Conservation (phyloP, 2,113 vertebrate species). For the Taxidea taxus region DNA sequence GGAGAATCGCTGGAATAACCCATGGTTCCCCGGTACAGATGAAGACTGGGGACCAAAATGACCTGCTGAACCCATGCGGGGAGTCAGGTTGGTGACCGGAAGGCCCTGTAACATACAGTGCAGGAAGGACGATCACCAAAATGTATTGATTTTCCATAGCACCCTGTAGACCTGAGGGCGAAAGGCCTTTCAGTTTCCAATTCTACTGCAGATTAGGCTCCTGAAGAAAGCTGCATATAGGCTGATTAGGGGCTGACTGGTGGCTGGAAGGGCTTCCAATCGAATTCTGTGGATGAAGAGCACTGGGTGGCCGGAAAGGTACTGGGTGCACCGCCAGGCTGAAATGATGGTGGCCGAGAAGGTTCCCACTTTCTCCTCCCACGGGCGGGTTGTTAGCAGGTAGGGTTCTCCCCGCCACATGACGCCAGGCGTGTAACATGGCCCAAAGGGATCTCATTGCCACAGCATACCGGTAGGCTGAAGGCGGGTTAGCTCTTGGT, state of each 20-base stretch:
- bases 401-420: not conserved
- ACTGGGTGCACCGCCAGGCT: not conserved
- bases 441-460: not conserved
- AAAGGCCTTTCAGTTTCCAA: not conserved
- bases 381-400: rapidly evolving
- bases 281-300: not conserved
- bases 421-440: not conserved
- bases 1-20: not conserved
- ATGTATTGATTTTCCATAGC: not conserved
- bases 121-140: not conserved
- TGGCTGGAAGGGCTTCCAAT: not conserved
- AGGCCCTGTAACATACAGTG: not conserved
- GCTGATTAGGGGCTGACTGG: not conserved
- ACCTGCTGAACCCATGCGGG: not conserved
- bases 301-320: not conserved
- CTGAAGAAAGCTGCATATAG: not conserved
- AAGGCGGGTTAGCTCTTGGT: not conserved
- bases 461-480: not conserved
- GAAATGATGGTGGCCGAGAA: not conserved
- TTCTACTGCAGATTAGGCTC: not conserved
- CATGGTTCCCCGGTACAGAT: too few relatives aligned
- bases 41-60: not conserved
- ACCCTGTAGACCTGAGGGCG: not conserved
- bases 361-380: not conserved
- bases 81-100: not conserved